Evolutionary conservation across 2,888 invertebrate species (phyloP).

Genomic region (Macrosiphum euphorbiae): DNA sequence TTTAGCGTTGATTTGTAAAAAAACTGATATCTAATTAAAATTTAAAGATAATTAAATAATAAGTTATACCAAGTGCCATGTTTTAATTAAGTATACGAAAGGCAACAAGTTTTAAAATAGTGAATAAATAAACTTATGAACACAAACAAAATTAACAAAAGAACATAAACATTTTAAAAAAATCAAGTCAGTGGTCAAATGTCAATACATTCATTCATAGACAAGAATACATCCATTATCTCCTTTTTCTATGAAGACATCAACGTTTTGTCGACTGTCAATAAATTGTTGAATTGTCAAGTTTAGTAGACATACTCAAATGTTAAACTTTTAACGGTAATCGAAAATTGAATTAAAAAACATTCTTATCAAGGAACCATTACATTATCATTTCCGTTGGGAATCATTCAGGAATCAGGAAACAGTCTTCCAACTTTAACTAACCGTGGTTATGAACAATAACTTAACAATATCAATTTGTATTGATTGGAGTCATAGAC

Average conservation of each 20-base stretch:
- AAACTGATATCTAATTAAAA: background rate
- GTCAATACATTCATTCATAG: background rate
- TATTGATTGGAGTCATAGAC: background rate
- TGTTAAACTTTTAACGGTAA: slow-evolving; percentile 38
- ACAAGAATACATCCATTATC: background rate
- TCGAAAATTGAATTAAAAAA: background rate
- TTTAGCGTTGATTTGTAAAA: background rate
- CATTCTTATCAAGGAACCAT: slow-evolving; percentile 34
- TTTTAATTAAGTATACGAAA: background rate
- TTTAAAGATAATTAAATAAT: background rate
- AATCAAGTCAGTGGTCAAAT: background rate
- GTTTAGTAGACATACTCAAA: background rate
- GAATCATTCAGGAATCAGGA: background rate
- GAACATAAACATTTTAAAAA: background rate
- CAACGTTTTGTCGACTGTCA: background rate
- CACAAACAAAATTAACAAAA: background rate
- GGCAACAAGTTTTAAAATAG: background rate
- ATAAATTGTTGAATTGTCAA: background rate
- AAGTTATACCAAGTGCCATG: background rate
- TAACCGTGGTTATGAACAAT: background rate
- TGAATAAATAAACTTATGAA: background rate
- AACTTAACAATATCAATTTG: background rate
- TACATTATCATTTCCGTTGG: background rate
- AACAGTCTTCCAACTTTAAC: background rate
- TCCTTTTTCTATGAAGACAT: background rate